Evolutionary conservation across 2,113 vertebrate species (phyloP), one percentile per base, ranked within the genome.

Genomic region (Rhinichthys klamathensis): DNA sequence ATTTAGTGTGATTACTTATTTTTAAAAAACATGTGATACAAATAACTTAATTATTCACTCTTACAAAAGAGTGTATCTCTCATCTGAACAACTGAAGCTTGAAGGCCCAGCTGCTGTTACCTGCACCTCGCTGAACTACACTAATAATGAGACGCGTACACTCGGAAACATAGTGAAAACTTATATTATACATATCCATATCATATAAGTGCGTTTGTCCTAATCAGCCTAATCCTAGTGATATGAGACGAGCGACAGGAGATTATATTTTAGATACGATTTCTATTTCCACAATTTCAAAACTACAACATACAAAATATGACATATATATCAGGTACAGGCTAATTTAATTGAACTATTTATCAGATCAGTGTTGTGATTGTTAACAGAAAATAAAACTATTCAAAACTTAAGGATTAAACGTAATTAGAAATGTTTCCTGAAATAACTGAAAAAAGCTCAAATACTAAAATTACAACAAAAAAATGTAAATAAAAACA

Each of bases 61-160:
- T 4, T 41, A 41, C 67, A 70, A 46, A 46, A 2, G 12, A 54
- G 21, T n/a, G n/a, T n/a, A n/a, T n/a, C n/a, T n/a, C n/a, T 76
- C 46, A 76, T 32, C 46, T 16, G 46, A 54, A 27, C 16, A 76
- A 54, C 21, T 54, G 13, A 32, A 76, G 73, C 73, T 76, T 76
- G 73, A 76, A 76, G 46, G 25, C 25, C 44, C 73, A 76, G 73
- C 46, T 76, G 73, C 8, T 76, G 73, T 16, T 49, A 15, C 46
- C 73, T 21, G 25, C 73, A 76, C 46, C 73, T 46, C 12, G 6
- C 23, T 6, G 18, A 76, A 54, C 23, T 41, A 46, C 25, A 32
- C 46, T 7, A 54, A 46, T 30, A 16, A 30, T 18, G 73, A 75
- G 73, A 25, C 63, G 0, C 32, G 35, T 4, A 69, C 23, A n/a